A percentile compares a stretch with the other conserved stretches of the same genome.
phyloP scores from a whole-genome alignment of 2,113 vertebrate genomes.

The Rutilus rutilus region DNA sequence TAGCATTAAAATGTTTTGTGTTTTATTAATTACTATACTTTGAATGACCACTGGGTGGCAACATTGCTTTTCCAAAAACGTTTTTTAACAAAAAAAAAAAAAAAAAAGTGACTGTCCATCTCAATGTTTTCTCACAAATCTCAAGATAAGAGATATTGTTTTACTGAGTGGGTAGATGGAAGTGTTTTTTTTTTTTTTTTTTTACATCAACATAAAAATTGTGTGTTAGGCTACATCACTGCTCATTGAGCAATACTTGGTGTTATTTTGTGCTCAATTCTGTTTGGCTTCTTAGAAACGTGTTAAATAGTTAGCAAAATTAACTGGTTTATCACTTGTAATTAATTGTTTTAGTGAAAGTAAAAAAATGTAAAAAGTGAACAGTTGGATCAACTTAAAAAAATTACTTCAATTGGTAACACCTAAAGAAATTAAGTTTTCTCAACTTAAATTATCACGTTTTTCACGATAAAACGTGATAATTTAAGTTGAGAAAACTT shows the following conservation, averaged over 20 bases:
- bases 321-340: neutral
- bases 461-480: no score
- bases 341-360: neutral
- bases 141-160: neutral
- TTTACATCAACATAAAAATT: no score
- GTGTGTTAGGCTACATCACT: no score
- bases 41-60: constrained; percentile 71
- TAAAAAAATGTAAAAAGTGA: no score
- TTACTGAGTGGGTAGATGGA: neutral
- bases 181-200: neutral
- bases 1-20: neutral
- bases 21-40: no score
- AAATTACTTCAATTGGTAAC: no score
- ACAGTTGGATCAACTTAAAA: no score
- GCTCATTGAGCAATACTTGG: no score
- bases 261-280: neutral
- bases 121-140: neutral
- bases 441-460: no score
- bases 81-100: neutral
- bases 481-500: no score
- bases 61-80: constrained; percentile 64
- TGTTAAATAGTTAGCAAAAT: neutral
- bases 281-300: neutral
- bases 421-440: no score
- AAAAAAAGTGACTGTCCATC: neutral